A percentile compares a stretch with the other conserved stretches of the same genome.
Conservation (phyloP, 1,140 invertebrate genomes). For the Daktulosphaira vitifoliae region DNA sequence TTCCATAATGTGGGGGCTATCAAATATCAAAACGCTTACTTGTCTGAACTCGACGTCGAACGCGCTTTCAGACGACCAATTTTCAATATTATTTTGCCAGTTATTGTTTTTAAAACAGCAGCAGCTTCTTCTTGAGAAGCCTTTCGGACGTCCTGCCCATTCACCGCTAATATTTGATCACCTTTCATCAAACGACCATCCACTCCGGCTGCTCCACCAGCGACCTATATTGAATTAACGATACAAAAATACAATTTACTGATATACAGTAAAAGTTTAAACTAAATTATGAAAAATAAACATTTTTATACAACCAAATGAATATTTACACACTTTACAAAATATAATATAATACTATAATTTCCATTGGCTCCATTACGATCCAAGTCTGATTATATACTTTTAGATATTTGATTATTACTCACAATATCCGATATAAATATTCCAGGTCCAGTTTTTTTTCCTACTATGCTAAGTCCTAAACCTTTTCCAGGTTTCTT, state of each 20-base stretch:
- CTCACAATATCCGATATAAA: slow-evolving; percentile 92
- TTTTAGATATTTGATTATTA: no score
- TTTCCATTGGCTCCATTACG: no score
- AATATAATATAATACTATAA: no score
- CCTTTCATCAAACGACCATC: slow-evolving; percentile 87
- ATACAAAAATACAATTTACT: no score
- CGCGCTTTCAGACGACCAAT: slow-evolving; percentile 69
- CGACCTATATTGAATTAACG: no score
- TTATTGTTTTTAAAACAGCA: slow-evolving; percentile 73
- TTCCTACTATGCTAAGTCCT: slow-evolving; percentile 82
- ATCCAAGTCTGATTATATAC: no score
- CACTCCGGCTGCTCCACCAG: slow-evolving; percentile 81
- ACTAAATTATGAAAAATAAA: no score
- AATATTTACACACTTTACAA: no score
- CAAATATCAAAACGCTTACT: slow-evolving; percentile 27
- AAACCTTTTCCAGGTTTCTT: slow-evolving; percentile 90
- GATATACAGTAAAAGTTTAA: no score
- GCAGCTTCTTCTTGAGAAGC: slow-evolving; percentile 78
- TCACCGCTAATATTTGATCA: slow-evolving; percentile 83
- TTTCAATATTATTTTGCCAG: slow-evolving; percentile 67
- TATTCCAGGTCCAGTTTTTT: slow-evolving; percentile 76
- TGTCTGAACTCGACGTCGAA: slow-evolving; percentile 31
- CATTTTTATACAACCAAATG: no score
- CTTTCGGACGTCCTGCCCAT: slow-evolving; percentile 75
- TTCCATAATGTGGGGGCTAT: no score